These are phyloP conservation scores for Myoxocephalus aenaeus DNA, from an alignment of 2,797 vertebrate genomes.

Conservation along the genomic window DNA sequence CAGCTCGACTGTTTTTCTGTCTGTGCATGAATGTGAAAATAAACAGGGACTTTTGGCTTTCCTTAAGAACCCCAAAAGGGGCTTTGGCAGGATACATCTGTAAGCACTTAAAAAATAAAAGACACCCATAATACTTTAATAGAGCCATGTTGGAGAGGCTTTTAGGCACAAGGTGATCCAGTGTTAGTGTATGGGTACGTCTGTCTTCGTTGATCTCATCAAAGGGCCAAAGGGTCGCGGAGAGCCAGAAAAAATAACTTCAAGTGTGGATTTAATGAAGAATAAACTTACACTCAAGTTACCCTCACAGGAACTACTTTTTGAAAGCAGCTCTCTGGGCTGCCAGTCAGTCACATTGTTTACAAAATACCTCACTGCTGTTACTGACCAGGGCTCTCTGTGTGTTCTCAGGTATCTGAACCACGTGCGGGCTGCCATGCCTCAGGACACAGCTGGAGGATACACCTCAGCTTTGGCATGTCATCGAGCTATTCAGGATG, in stretches of 20 bases:
- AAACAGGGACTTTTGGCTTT: conserved; percentile 75
- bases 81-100: conserved; percentile 86
- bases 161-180: conserved; percentile 73
- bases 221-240: conserved; percentile 54
- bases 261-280: conserved; percentile 68
- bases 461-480: conserved; percentile 94
- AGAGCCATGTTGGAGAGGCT: conserved; percentile 82
- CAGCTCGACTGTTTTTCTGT: conserved; percentile 75
- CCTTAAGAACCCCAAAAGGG: conserved; percentile 60
- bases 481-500: conserved; percentile 95
- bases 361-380: conserved; percentile 54
- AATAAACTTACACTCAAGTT: conserved; percentile 65
- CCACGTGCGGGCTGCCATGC: conserved; percentile 91
- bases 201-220: conserved; percentile 69
- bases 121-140: conserved; percentile 84
- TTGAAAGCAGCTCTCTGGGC: conserved; percentile 41
- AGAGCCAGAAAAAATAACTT: conserved; percentile 68
- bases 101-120: conserved; percentile 89
- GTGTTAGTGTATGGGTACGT: conserved; percentile 60
- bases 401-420: conserved; percentile 90
- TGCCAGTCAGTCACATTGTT: conserved; percentile 58
- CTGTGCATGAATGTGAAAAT: conserved; percentile 68
- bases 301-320: conserved; percentile 47
- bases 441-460: conserved; percentile 95
- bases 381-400: conserved; percentile 55